A percentile compares a stretch with the other conserved stretches of the same genome.
Conservation (phyloP, 1,140 invertebrate genomes). For the Heliconius melpomene region DNA sequence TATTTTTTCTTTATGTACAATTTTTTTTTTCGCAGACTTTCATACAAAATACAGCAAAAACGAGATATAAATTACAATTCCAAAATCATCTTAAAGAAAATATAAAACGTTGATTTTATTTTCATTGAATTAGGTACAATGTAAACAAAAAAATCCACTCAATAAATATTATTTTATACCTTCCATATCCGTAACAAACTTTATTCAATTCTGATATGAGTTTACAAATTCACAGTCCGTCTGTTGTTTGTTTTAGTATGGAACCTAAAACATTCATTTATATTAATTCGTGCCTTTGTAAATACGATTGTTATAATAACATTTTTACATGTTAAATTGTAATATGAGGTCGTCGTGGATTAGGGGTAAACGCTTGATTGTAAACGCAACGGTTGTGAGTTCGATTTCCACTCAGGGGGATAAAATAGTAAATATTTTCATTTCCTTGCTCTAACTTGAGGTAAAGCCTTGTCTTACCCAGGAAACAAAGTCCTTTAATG, state of each 20-base stretch:
- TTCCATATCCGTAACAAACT: neutral
- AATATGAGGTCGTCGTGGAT: neutral
- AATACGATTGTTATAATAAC: conserved; percentile 1
- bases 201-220: neutral
- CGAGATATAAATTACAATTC: no score
- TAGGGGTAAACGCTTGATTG: no score
- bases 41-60: no score
- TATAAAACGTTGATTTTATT: neutral
- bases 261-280: neutral
- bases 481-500: no score
- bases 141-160: neutral
- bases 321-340: conserved; percentile 13
- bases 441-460: no score
- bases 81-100: neutral
- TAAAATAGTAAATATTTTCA: no score
- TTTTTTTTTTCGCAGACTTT: no score
- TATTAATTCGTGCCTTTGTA: conserved; percentile 8
- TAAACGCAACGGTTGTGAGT: no score
- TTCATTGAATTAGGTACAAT: neutral
- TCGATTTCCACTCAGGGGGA: neutral
- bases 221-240: neutral
- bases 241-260: neutral
- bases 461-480: no score
- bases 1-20: no score
- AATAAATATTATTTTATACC: conserved; percentile 3